A percentile compares a stretch with the other conserved stretches of the same genome.
Conservation (phyloP, 2,113 vertebrate genomes). For the Labeo rohita region DNA sequence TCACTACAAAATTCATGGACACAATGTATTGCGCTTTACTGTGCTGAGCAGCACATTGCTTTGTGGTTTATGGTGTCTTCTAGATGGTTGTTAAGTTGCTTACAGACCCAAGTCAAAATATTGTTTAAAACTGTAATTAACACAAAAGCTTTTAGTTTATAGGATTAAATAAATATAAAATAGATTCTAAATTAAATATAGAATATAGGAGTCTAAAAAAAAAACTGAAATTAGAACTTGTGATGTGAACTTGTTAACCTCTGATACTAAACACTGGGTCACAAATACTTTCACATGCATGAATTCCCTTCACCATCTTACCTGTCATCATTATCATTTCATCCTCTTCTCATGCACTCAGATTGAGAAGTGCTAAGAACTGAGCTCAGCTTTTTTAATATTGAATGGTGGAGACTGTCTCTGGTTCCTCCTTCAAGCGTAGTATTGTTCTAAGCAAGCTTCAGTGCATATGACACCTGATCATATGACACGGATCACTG, state of each 20-base stretch:
- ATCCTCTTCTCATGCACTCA: conserved; percentile 28
- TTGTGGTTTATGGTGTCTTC: no score
- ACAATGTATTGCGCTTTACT: no score
- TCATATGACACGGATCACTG: conserved; percentile 67
- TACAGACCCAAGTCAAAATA: no score
- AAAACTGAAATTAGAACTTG: neutral
- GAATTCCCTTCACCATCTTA: conserved; percentile 9
- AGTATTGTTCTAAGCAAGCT: conserved; percentile 64
- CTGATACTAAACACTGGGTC: neutral
- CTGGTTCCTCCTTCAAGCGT: conserved; percentile 69
- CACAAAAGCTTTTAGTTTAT: no score
- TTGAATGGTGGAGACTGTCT: conserved; percentile 67
- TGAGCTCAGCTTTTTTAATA: conserved; percentile 67
- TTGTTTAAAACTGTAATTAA: no score
- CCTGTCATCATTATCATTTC: conserved; percentile 18
- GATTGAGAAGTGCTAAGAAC: conserved; percentile 45
- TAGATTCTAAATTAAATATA: no score
- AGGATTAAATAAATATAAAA: no score
- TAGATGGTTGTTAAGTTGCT: no score
- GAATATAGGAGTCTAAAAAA: no score
- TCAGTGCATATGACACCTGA: conserved; percentile 67
- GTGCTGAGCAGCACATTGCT: no score
- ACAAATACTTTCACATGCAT: conserved; percentile 4
- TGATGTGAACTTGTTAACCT: neutral
- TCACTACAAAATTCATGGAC: no score